phyloP scores from a whole-genome alignment of 1,140 invertebrate species.

The Drosophila cardini region DNA sequence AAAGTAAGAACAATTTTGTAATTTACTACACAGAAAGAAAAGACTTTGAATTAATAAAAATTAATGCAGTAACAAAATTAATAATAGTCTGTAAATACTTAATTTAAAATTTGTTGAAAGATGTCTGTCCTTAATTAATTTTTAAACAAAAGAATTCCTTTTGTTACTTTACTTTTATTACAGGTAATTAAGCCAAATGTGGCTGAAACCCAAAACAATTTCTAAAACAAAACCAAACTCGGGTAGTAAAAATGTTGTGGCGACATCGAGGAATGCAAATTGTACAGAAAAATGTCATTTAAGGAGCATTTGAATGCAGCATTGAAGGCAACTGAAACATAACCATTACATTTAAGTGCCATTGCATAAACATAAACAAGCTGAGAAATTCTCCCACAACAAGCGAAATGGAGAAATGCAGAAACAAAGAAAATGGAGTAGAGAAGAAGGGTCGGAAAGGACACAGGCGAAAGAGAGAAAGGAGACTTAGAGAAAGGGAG shows the following conservation, averaged over 20 bases:
- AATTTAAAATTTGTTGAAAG: no score
- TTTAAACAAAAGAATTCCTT: no score
- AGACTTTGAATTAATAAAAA: no score
- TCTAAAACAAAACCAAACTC: not conserved
- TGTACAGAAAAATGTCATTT: constrained; percentile 15
- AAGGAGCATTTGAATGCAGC: constrained; percentile 32
- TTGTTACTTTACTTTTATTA: not conserved
- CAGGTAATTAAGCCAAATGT: not conserved
- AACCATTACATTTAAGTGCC: constrained; percentile 79
- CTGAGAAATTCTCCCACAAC: constrained; percentile 7
- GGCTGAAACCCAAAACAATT: not conserved
- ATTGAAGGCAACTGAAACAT: constrained; percentile 62
- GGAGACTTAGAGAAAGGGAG: not conserved
- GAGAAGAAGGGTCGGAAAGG: no score
- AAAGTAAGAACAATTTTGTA: no score
- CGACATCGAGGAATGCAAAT: constrained; percentile 43
- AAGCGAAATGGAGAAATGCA: constrained; percentile 12
- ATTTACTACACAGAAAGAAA: no score
- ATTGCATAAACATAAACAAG: constrained; percentile 73
- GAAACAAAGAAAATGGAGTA: not conserved
- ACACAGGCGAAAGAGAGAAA: constrained; percentile 11
- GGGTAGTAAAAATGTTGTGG: not conserved
- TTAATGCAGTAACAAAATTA: no score
- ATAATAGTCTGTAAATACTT: no score
- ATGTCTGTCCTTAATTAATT: no score